phyloP scores from a whole-genome alignment of 2,888 invertebrate genomes.

The Esperia sulphurella region DNA sequence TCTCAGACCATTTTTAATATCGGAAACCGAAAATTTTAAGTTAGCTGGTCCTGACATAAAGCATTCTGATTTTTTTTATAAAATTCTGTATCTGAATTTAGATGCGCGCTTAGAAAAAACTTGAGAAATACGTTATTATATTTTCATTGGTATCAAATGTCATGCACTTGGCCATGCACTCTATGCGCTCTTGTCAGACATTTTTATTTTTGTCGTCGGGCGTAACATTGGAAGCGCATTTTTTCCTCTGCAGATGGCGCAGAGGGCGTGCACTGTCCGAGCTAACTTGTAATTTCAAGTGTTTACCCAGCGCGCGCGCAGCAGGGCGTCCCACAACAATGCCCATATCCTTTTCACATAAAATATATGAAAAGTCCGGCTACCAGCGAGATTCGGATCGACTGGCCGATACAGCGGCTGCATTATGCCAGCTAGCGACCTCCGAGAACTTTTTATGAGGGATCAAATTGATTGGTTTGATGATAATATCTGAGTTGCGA shows the following conservation, averaged over 20 bases:
- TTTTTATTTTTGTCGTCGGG: slow-evolving; percentile 61
- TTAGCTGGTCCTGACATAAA: too few relatives aligned
- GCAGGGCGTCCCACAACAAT: slow-evolving; percentile 73
- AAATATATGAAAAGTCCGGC: slow-evolving; percentile 76
- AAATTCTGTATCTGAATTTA: slow-evolving; percentile 15
- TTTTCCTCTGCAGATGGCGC: slow-evolving; percentile 35
- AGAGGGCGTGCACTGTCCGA: slow-evolving; percentile 44
- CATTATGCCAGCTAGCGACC: slow-evolving; percentile 66
- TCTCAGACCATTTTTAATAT: too few relatives aligned
- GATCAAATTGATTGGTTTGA: slow-evolving; percentile 78
- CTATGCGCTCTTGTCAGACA: slow-evolving; percentile 27
- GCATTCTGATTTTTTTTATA: too few relatives aligned
- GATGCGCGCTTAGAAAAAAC: slow-evolving; percentile 3
- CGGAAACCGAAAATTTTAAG: too few relatives aligned
- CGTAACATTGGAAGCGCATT: slow-evolving; percentile 77
- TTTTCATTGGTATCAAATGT: slow-evolving; percentile 16
- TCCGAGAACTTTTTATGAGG: slow-evolving; percentile 76
- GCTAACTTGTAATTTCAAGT: slow-evolving; percentile 76
- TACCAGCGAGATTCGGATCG: slow-evolving; percentile 69
- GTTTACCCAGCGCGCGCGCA: slow-evolving; percentile 67
- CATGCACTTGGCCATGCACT: slow-evolving; percentile 9
- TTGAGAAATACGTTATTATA: slow-evolving; percentile 17
- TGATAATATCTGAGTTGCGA: slow-evolving; percentile 69
- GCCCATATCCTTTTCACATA: slow-evolving; percentile 78
- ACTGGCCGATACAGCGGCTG: slow-evolving; percentile 58